These are phyloP conservation scores for Hirtodrosophila duncani DNA, from an alignment of 2,888 invertebrate species.

Conservation along the genomic window DNA sequence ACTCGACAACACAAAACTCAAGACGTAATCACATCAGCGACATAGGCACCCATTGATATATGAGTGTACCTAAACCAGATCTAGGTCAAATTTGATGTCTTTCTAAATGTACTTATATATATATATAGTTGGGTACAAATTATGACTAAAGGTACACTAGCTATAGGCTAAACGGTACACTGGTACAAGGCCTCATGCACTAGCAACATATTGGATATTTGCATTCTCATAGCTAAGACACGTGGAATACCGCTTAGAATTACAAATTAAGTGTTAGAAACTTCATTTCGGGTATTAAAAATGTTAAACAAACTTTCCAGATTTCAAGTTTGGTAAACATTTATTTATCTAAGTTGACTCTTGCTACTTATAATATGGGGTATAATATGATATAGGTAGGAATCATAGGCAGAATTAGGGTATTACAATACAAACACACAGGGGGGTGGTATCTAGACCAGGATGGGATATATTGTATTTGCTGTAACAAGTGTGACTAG, in stretches of 20 bases:
- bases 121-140: not conserved
- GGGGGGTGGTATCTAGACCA: slow-evolving; percentile 8
- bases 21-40: slow-evolving; percentile 1
- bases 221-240: too few relatives aligned
- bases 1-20: slow-evolving; percentile 57
- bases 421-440: slow-evolving; percentile 18
- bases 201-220: slow-evolving; percentile 6
- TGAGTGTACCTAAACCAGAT: not conserved
- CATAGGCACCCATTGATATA: too few relatives aligned
- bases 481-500: slow-evolving; percentile 9
- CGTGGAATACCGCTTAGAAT: slow-evolving; percentile 1
- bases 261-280: slow-evolving; percentile 19
- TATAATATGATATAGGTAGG: too few relatives aligned
- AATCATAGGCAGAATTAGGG: too few relatives aligned
- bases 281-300: too few relatives aligned
- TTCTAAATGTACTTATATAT: too few relatives aligned
- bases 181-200: slow-evolving; percentile 27
- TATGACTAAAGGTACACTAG: slow-evolving; percentile 1
- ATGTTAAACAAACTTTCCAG: too few relatives aligned
- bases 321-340: too few relatives aligned
- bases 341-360: too few relatives aligned
- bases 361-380: too few relatives aligned
- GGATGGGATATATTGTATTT: not conserved
- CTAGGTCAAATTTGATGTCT: too few relatives aligned
- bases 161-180: not conserved